Evolutionary conservation across 2,888 invertebrate genomes (phyloP).

Genomic region (Archips crataeganus): DNA sequence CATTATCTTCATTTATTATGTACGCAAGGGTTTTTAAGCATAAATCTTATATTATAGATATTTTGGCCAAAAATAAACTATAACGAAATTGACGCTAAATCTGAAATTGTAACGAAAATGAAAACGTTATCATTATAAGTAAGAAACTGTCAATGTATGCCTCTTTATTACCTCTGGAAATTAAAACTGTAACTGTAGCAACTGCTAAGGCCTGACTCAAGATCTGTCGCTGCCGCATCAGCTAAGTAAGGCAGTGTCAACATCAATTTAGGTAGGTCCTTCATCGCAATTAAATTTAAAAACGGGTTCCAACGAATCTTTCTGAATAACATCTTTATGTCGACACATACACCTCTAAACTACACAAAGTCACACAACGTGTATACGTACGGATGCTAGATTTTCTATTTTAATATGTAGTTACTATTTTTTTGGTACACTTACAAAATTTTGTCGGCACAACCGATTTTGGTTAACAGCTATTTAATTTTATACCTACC

Average conservation of each 20-base stretch:
- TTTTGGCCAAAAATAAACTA: no score
- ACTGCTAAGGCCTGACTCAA: no score
- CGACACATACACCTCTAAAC: slow-evolving; percentile 54
- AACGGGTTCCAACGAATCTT: slow-evolving; percentile 9
- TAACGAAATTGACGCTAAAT: no score
- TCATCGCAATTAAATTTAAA: background rate
- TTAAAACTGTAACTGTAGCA: background rate
- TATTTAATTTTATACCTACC: slow-evolving; percentile 47
- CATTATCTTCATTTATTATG: background rate
- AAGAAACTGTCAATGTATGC: no score
- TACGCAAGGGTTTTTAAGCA: no score
- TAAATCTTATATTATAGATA: no score
- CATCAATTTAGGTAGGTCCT: no score
- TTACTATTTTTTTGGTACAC: slow-evolving; percentile 35
- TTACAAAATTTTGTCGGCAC: slow-evolving; percentile 62
- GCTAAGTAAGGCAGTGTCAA: background rate
- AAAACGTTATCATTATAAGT: no score
- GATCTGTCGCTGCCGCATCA: background rate
- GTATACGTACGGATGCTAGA: slow-evolving; percentile 63
- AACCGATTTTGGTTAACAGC: slow-evolving; percentile 60
- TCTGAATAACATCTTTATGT: slow-evolving; percentile 24
- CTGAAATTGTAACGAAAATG: no score
- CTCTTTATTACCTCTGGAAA: no score
- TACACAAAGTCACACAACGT: slow-evolving; percentile 65
- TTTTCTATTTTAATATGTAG: slow-evolving; percentile 35